Evolutionary conservation across 2,113 vertebrate species (phyloP).

Genomic region (Zapus hudsonius): DNA sequence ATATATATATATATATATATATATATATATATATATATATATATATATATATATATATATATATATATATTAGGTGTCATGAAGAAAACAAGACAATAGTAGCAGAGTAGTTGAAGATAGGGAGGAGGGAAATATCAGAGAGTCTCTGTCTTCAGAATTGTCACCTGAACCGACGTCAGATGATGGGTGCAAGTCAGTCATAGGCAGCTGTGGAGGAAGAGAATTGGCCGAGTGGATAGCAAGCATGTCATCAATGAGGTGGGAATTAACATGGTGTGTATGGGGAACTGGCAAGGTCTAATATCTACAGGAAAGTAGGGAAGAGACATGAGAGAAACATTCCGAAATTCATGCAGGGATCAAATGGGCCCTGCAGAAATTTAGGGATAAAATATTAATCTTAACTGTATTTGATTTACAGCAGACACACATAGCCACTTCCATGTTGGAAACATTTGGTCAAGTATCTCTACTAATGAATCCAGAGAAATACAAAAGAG

Average conservation of each 20-base stretch:
- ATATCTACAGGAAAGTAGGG: background rate
- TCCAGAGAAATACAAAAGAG: background rate
- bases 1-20: no score
- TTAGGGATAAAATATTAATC: background rate
- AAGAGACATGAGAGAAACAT: background rate
- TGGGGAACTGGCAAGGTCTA: background rate
- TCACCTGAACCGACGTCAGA: background rate
- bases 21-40: no score
- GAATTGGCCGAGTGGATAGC: background rate
- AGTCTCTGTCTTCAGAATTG: background rate
- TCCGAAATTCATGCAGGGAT: background rate
- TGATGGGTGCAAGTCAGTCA: background rate
- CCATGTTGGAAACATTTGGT: background rate
- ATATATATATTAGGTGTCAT: background rate
- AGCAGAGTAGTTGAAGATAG: background rate
- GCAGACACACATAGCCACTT: background rate
- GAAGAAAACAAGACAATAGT: background rate
- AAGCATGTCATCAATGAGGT: background rate
- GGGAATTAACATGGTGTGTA: background rate
- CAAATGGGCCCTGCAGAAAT: fast-evolving
- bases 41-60: no score
- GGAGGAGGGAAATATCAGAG: background rate
- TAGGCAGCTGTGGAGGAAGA: background rate
- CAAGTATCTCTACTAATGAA: conserved; percentile 11
- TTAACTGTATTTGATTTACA: background rate